Conservation (phyloP, 2,888 invertebrate species). For the Orthosia gothica region DNA sequence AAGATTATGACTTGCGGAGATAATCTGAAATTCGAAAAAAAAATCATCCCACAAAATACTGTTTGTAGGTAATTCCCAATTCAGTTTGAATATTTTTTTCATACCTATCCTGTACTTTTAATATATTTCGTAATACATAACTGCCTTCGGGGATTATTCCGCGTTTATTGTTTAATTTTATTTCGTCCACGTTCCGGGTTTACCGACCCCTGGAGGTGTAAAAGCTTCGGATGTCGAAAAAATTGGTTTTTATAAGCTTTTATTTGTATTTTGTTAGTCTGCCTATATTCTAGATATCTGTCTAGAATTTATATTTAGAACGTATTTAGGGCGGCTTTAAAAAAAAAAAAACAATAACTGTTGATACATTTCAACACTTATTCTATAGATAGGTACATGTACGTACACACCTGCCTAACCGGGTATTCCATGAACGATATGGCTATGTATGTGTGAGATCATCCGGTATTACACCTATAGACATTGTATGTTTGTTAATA, state of each 20-base stretch:
- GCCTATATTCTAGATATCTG: background rate
- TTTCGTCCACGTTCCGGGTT: conserved; percentile 48
- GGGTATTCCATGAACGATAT: too few species aligned
- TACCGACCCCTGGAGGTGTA: conserved; percentile 28
- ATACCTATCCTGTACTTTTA: conserved; percentile 4
- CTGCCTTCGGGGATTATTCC: conserved; percentile 48
- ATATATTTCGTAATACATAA: conserved; percentile 48
- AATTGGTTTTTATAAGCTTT: conserved; percentile 40
- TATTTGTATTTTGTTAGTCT: conserved; percentile 22
- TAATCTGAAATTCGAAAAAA: background rate
- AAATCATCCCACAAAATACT: background rate
- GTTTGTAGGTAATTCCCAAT: background rate
- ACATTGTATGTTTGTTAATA: too few species aligned
- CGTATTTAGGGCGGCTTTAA: too few species aligned
- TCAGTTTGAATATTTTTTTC: conserved; percentile 4
- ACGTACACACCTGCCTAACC: too few species aligned
- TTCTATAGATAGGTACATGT: too few species aligned
- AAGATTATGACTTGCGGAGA: too few species aligned
- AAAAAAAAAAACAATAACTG: too few species aligned
- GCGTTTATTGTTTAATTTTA: conserved; percentile 64
- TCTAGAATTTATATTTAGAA: conserved; percentile 1
- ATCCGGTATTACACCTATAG: too few species aligned
- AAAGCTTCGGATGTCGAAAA: conserved; percentile 22
- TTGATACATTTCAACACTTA: too few species aligned
- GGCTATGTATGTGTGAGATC: too few species aligned